Evolutionary conservation across 1,140 invertebrate species (phyloP).

Genomic region (Brachionus rubens): DNA sequence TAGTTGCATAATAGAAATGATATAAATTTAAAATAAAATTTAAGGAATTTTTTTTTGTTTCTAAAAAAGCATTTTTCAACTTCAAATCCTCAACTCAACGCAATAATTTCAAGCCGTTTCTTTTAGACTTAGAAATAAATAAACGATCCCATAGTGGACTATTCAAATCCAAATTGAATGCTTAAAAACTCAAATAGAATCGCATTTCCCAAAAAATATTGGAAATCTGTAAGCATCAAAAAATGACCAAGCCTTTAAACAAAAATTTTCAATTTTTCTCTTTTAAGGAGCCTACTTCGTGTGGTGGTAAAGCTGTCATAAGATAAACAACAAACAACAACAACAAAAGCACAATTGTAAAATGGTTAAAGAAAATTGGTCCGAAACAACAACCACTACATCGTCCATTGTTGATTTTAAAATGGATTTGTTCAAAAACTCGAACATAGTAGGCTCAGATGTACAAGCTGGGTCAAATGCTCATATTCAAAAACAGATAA

Average conservation of each 20-base stretch:
- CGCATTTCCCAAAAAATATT: slow-evolving; percentile 41
- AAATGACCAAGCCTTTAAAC: too few species aligned
- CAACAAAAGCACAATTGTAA: neutral
- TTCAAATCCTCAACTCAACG: too few species aligned
- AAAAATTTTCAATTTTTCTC: neutral
- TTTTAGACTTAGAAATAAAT: too few species aligned
- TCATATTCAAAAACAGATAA: too few species aligned
- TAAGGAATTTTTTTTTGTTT: too few species aligned
- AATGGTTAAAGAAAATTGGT: slow-evolving; percentile 46
- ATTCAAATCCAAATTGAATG: slow-evolving; percentile 8
- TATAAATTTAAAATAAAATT: too few species aligned
- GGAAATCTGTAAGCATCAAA: slow-evolving; percentile 41
- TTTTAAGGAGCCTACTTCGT: slow-evolving; percentile 44
- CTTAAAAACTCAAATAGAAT: neutral
- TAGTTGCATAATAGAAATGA: too few species aligned
- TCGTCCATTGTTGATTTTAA: too few species aligned
- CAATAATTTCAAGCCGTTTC: too few species aligned
- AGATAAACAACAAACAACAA: slow-evolving; percentile 22
- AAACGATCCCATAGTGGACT: too few species aligned
- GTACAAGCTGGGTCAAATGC: neutral
- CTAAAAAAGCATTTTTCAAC: too few species aligned
- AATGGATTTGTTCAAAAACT: neutral
- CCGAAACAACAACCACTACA: neutral
- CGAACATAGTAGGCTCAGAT: neutral
- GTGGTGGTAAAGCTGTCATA: slow-evolving; percentile 43